Conservation (phyloP, 2,113 vertebrate species). For the Grammomys dolichurus region DNA sequence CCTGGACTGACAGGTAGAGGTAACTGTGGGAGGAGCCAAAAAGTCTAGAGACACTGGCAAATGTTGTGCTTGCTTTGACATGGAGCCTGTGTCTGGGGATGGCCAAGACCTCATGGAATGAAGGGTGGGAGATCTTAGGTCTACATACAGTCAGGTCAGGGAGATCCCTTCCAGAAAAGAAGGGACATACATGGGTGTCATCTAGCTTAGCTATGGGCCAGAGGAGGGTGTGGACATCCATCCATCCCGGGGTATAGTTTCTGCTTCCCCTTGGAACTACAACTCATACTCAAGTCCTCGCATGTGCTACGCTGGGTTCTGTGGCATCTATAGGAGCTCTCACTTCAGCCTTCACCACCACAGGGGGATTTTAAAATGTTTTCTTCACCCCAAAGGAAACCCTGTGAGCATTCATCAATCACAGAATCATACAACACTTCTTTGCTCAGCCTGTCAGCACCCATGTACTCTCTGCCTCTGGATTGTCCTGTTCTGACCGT, state of each 20-base stretch:
- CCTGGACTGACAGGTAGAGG: too few species aligned
- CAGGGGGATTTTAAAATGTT: not conserved
- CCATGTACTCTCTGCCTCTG: not conserved
- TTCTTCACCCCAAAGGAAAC: not conserved
- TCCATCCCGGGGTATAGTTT: not conserved
- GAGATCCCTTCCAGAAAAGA: rapidly evolving
- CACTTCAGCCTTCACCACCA: too few species aligned
- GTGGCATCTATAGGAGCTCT: rapidly evolving
- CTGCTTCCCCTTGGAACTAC: not conserved
- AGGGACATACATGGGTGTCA: too few species aligned
- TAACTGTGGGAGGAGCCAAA: rapidly evolving
- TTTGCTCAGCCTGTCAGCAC: rapidly evolving
- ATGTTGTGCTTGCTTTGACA: not conserved
- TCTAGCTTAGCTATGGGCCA: not conserved
- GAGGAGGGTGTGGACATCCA: not conserved
- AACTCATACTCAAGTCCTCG: not conserved
- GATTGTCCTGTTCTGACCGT: not conserved
- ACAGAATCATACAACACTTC: rapidly evolving
- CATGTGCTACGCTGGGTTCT: rapidly evolving
- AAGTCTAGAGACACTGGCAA: not conserved
- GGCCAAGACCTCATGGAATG: rapidly evolving
- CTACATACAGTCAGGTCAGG: not conserved
- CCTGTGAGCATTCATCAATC: too few species aligned
- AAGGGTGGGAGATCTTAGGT: not conserved
- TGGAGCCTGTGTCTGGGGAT: not conserved